Percentiles rank a stretch among this genome's conserved stretches.
Conservation (phyloP, 2,888 invertebrate genomes). For the Apotomis betuletana region DNA sequence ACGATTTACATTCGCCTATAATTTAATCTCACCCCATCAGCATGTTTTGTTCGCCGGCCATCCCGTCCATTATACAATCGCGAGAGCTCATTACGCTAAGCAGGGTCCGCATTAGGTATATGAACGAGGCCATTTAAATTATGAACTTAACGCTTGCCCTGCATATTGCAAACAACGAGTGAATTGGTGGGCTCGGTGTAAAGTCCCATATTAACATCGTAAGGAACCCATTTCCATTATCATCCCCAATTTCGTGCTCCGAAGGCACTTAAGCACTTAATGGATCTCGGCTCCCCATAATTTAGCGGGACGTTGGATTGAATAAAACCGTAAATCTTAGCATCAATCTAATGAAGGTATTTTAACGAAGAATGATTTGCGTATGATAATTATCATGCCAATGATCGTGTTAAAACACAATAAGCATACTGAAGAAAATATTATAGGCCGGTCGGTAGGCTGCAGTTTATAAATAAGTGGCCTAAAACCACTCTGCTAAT, state of each 20-base stretch:
- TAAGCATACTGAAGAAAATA: neutral
- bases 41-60: slow-evolving; percentile 3
- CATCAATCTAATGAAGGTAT: slow-evolving; percentile 71
- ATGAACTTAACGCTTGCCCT: slow-evolving; percentile 55
- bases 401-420: neutral
- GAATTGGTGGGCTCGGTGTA: slow-evolving; percentile 68
- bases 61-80: slow-evolving; percentile 17
- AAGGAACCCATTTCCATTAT: slow-evolving; percentile 80
- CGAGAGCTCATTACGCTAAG: slow-evolving; percentile 12
- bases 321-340: slow-evolving; percentile 82
- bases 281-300: slow-evolving; percentile 80
- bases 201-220: slow-evolving; percentile 79
- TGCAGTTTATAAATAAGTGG: slow-evolving; percentile 12
- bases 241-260: slow-evolving; percentile 82
- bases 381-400: slow-evolving; percentile 36
- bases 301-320: slow-evolving; percentile 79
- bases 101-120: slow-evolving; percentile 35
- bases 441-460: neutral
- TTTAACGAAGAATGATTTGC: slow-evolving; percentile 74
- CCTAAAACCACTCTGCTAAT: slow-evolving; percentile 18
- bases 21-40: slow-evolving; percentile 28
- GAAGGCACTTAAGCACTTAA: slow-evolving; percentile 82
- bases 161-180: slow-evolving; percentile 69
- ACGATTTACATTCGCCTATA: slow-evolving; percentile 36
- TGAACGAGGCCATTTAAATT: slow-evolving; percentile 55